phyloP scores from a whole-genome alignment of 2,113 vertebrate genomes.

The Coturnix japonica region DNA sequence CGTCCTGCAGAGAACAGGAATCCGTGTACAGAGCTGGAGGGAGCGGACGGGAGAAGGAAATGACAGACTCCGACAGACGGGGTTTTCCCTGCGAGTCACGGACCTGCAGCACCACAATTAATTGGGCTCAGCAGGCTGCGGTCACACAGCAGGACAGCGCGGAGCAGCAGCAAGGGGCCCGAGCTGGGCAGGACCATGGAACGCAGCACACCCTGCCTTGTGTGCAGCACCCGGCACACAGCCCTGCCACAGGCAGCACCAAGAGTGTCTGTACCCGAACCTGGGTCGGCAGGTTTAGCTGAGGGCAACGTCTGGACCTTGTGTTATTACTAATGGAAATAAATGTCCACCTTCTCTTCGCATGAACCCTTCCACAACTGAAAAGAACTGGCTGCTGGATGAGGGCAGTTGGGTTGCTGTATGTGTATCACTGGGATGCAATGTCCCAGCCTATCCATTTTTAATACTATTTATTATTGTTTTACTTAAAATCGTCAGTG shows the following conservation, averaged over 20 bases:
- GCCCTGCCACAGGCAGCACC: not conserved
- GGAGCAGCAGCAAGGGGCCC: not conserved
- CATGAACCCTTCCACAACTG: not conserved
- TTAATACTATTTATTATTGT: not conserved
- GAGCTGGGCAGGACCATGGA: not conserved
- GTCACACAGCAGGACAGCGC: not conserved
- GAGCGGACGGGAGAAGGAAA: not conserved
- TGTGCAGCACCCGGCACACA: rapidly evolving
- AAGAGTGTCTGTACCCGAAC: not conserved
- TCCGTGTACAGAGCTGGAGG: rapidly evolving
- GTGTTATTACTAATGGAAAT: not conserved
- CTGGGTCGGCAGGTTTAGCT: not conserved
- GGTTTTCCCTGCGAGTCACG: not conserved
- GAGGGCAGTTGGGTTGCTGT: not conserved
- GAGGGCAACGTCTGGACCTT: not conserved
- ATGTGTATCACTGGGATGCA: not conserved
- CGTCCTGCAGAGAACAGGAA: not conserved
- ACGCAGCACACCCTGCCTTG: rapidly evolving
- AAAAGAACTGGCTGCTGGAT: not conserved
- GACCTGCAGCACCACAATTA: rapidly evolving
- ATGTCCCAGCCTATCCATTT: rapidly evolving
- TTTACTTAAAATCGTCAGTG: not conserved
- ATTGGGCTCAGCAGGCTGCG: rapidly evolving
- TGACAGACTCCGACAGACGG: not conserved
- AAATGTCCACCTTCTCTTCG: not conserved